Percentiles rank a stretch among this genome's conserved stretches.
Conservation (phyloP, 2,888 invertebrate genomes). For the Athalia circularis region DNA sequence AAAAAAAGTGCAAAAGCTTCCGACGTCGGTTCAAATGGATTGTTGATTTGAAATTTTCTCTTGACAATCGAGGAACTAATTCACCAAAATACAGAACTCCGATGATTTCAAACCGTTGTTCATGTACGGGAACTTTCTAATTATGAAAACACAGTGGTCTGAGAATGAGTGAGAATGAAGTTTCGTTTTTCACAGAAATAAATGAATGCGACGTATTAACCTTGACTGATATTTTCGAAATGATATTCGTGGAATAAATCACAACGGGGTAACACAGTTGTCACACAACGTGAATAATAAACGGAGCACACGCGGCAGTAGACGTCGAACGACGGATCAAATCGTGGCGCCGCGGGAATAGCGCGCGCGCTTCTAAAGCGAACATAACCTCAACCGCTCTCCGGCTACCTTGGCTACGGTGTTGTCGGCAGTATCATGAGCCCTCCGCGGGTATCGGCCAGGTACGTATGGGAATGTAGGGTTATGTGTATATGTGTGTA, state of each 20-base stretch:
- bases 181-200: too few relatives aligned
- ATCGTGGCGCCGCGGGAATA: constrained; percentile 46
- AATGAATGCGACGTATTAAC: not conserved
- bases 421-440: constrained; percentile 47
- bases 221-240: not conserved
- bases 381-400: constrained; percentile 51
- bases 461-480: constrained; percentile 49
- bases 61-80: too few relatives aligned
- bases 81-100: too few relatives aligned
- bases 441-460: constrained; percentile 42
- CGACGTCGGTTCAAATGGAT: too few relatives aligned
- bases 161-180: too few relatives aligned
- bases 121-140: too few relatives aligned
- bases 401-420: constrained; percentile 48
- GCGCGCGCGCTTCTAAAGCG: constrained; percentile 46
- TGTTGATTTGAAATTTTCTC: too few relatives aligned
- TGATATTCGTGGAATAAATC: not conserved
- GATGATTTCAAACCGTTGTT: too few relatives aligned
- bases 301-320: constrained; percentile 30
- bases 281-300: constrained; percentile 28
- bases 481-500: constrained; percentile 59
- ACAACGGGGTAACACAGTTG: constrained; percentile 24
- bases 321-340: constrained; percentile 43
- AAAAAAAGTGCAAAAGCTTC: too few relatives aligned
- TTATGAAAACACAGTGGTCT: too few relatives aligned